phyloP scores from a whole-genome alignment of 2,797 vertebrate species.

The Brachymystax lenok region DNA sequence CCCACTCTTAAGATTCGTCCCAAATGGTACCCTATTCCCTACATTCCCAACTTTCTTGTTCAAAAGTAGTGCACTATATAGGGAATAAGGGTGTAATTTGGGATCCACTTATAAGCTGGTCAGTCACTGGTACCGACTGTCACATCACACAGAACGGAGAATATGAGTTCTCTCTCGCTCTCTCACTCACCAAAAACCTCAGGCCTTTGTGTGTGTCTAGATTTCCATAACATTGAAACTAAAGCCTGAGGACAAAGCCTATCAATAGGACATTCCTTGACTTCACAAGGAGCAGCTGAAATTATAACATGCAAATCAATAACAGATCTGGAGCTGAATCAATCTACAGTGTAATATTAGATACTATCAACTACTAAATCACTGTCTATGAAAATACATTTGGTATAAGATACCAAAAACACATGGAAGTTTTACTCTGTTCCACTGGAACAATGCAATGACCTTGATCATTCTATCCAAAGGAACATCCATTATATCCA shows the following conservation, averaged over 20 bases:
- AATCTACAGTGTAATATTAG: conserved; percentile 3
- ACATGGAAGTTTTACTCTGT: too few relatives aligned
- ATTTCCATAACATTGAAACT: conserved; percentile 41
- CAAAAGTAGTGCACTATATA: too few relatives aligned
- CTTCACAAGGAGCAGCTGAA: conserved; percentile 6
- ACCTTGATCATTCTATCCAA: too few relatives aligned
- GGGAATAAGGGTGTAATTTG: too few relatives aligned
- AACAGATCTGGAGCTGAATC: conserved; percentile 14
- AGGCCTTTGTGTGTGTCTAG: conserved; percentile 19
- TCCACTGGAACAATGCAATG: too few relatives aligned
- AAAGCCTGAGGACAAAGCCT: conserved; percentile 27
- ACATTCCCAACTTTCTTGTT: too few relatives aligned
- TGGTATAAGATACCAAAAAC: too few relatives aligned
- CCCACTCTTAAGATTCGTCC: neutral
- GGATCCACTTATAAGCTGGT: too few relatives aligned
- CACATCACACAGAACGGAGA: conserved; percentile 34
- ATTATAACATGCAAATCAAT: conserved; percentile 26
- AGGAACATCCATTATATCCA: too few relatives aligned
- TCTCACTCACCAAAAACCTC: conserved; percentile 18
- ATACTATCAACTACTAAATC: neutral
- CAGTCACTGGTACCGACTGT: neutral
- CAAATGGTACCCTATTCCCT: too few relatives aligned
- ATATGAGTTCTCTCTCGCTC: conserved; percentile 19
- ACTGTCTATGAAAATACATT: too few relatives aligned
- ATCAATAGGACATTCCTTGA: conserved; percentile 27